phyloP scores from a whole-genome alignment of 2,113 vertebrate genomes.

The Albula glossodonta region DNA sequence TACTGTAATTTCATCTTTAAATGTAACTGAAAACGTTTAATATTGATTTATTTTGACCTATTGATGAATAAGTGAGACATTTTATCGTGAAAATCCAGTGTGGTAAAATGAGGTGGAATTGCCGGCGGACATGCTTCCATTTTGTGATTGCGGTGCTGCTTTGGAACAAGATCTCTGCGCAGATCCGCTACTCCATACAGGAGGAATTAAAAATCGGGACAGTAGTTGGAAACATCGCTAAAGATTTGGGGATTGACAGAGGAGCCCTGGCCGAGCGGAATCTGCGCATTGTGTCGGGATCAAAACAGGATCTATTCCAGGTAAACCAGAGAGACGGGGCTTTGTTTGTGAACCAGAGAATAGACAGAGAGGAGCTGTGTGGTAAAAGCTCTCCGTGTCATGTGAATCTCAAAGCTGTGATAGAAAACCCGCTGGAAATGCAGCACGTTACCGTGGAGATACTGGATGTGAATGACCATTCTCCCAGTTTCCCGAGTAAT shows the following conservation, averaged over 20 bases:
- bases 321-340: constrained; percentile 58
- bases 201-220: constrained; percentile 62
- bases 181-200: constrained; percentile 54
- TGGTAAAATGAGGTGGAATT: constrained; percentile 23
- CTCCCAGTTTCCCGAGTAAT: constrained; percentile 57
- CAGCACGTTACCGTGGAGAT: constrained; percentile 75
- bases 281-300: constrained; percentile 58
- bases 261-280: constrained; percentile 42
- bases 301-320: constrained; percentile 47
- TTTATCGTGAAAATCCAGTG: neutral
- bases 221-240: constrained; percentile 59
- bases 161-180: constrained; percentile 34
- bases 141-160: constrained; percentile 28
- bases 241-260: constrained; percentile 64
- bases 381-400: constrained; percentile 52
- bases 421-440: constrained; percentile 73
- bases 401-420: constrained; percentile 60
- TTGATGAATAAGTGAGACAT: too few relatives aligned
- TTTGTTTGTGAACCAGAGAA: constrained; percentile 55
- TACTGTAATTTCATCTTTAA: neutral
- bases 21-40: neutral
- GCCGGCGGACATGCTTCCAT: constrained; percentile 4
- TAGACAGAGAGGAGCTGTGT: constrained; percentile 64
- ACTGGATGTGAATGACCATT: constrained; percentile 76
- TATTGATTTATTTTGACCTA: neutral